Evolutionary conservation across 2,797 vertebrate species (phyloP), one percentile per base, ranked within the genome.

Genomic region (Distichodus sexfasciatus): DNA sequence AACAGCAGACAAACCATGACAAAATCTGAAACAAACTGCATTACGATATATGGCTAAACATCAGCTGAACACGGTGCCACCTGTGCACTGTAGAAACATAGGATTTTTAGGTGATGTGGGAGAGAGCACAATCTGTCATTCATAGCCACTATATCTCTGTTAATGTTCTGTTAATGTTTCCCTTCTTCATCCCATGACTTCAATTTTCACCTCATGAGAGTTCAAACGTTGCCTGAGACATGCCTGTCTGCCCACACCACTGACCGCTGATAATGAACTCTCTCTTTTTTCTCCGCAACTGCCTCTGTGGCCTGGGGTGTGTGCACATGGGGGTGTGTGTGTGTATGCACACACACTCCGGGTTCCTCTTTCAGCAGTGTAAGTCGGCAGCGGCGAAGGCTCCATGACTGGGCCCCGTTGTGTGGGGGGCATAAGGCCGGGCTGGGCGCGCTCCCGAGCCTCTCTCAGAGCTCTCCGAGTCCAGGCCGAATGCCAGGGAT

Each of bases 321-420:
- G 35, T 35, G 53, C 53, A 54, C 46, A 63, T 65, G 60, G 26
- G 54, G 40, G 43, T 1, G 26, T 15, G 61, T 40, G 43, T 28
- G 44, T 23, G 38, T 61, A 15, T 10, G 55, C n/a, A n/a, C n/a
- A n/a, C n/a, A n/a, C n/a, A n/a, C n/a, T n/a, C n/a, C 17, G 12
- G 66, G 59, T 51, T 69, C 43, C 14, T 66, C 47, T 77, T 72
- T 79, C 60, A 79, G 68, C 21, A 31, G 59, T 47, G 67, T 58
- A 61, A 24, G 38, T 63, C 51, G 33, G 29, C 17, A 53, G 66
- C 59, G 38, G 38, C 28, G 41, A 41, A n/a, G 47, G 63, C 17
- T 43, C 40, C 15, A 63, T 80, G 75, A 80, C 75, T 77, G 72
- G n/a, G 23, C 53, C 64, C 75, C 66, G 66, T 80, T 80, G 75